Base-by-base conservation (phyloP, 2,888 invertebrate genomes). In the Muschampia plurimacula region DNA sequence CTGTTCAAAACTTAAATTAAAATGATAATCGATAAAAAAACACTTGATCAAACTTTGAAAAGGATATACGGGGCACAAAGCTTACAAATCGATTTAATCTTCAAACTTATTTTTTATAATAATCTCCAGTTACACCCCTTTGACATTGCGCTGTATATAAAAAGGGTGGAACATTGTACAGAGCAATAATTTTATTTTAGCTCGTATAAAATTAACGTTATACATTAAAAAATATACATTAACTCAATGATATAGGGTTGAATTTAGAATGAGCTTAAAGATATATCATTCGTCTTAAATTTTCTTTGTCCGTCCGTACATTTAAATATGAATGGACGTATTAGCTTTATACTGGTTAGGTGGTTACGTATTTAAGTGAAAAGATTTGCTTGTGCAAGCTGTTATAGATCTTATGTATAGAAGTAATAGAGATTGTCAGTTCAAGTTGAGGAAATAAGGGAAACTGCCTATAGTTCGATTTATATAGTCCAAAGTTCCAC, bases 281-380 rank as follows among this genome's bases (percentile, higher is more conserved):
- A 57, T n/a, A 63, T 49, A 49, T 67, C 32, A 46, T 70, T 77
- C 74, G 77, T 77, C 75, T 76, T 76, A 75, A 75, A 75, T 75
- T 74, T 74, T 74, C 74, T 77, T 77, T 77, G 77, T 77, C 70
- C 67, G 73, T 76, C 62, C 5, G 73, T 77, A 74, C 74, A 77
- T 82, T 83, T 80, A 64, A 81, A 81, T 82, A 81, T 80, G 80
- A 82, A 81, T 79, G 75, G 57, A 36, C 71, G 75, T 74, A 77
- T 81, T 77, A 80, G 81, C 79, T 78, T 78, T 66, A 69, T 78
- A 78, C 79, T 77, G 76, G 78, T 77, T 74, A 59, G 76, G 76
- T 77, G 80, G 80, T 80, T 78, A 71, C 72, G 76, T 77, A 73
- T 67, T 68, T 71, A 49, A 66, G 65, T 71, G 65, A 71, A 71